A percentile compares a stretch with the other conserved stretches of the same genome.
Conservation (phyloP, 2,797 vertebrate genomes). For the Sarcophilus harrisii region DNA sequence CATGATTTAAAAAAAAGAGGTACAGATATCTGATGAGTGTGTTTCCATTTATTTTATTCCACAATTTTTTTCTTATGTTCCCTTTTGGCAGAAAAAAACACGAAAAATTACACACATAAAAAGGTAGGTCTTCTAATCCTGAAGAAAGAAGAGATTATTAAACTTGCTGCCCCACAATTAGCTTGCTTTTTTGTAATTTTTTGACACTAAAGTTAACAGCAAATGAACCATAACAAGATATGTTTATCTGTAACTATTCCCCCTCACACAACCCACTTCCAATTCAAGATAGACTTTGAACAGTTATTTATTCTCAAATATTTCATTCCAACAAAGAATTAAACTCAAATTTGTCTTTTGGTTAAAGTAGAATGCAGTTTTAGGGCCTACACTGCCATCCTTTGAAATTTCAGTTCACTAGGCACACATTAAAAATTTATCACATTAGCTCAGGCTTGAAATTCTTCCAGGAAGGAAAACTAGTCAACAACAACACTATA, state of each 20-base stretch:
- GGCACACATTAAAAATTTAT: slow-evolving; percentile 72
- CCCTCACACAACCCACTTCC: background rate
- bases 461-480: slow-evolving; percentile 70
- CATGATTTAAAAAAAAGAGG: slow-evolving; percentile 60
- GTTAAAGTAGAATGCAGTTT: slow-evolving; percentile 26
- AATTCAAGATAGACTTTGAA: background rate
- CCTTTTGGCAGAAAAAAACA: slow-evolving; percentile 2
- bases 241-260: background rate
- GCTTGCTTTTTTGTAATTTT: slow-evolving; percentile 34
- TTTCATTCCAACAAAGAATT: slow-evolving; percentile 36
- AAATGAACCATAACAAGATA: background rate
- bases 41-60: slow-evolving; percentile 57
- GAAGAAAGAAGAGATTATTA: slow-evolving; percentile 42
- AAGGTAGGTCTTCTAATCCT: slow-evolving; percentile 55
- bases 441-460: slow-evolving; percentile 69
- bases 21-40: slow-evolving; percentile 10
- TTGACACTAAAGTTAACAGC: slow-evolving; percentile 49
- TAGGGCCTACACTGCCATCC: background rate
- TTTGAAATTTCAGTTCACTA: slow-evolving; percentile 54
- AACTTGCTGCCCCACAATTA: background rate
- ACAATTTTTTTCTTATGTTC: slow-evolving; percentile 4
- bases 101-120: background rate
- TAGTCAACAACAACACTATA: slow-evolving; percentile 65
- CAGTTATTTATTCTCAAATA: slow-evolving; percentile 18
- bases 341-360: slow-evolving; percentile 39